These are phyloP conservation scores for Shinisaurus crocodilurus DNA, from an alignment of 2,113 vertebrate species.

Conservation along the genomic window DNA sequence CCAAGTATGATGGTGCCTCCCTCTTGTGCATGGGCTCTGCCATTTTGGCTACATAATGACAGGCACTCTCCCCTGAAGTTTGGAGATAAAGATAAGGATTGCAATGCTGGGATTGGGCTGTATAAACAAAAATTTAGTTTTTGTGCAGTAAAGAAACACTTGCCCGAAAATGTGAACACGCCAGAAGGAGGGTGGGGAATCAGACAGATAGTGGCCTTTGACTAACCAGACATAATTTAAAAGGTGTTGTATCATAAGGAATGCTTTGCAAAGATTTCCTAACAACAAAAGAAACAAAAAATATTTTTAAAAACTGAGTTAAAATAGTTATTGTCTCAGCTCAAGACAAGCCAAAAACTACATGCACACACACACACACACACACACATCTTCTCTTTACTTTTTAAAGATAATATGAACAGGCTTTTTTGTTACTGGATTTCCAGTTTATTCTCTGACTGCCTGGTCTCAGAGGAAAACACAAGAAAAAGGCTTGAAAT, in stretches of 20 bases:
- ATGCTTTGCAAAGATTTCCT: background rate
- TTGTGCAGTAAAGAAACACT: background rate
- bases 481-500: constrained; percentile 69
- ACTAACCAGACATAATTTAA: background rate
- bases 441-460: constrained; percentile 67
- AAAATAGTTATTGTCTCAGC: constrained; percentile 23
- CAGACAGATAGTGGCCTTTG: background rate
- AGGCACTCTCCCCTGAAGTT: background rate
- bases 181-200: too few relatives aligned
- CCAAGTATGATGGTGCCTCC: background rate
- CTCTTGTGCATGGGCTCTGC: background rate
- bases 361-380: background rate
- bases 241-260: background rate
- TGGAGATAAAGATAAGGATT: background rate
- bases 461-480: constrained; percentile 66
- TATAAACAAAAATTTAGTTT: background rate
- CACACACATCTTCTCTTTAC: constrained; percentile 1
- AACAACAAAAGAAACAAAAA: background rate
- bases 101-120: too few relatives aligned
- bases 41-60: background rate
- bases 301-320: background rate
- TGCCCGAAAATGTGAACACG: background rate
- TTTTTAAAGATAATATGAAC: constrained; percentile 57
- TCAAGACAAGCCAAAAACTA: constrained; percentile 23
- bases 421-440: constrained; percentile 48